Percentiles rank a stretch among this genome's conserved stretches.
Evolutionary conservation across 2,113 vertebrate species (phyloP).

Genomic region (Azemiops feae): DNA sequence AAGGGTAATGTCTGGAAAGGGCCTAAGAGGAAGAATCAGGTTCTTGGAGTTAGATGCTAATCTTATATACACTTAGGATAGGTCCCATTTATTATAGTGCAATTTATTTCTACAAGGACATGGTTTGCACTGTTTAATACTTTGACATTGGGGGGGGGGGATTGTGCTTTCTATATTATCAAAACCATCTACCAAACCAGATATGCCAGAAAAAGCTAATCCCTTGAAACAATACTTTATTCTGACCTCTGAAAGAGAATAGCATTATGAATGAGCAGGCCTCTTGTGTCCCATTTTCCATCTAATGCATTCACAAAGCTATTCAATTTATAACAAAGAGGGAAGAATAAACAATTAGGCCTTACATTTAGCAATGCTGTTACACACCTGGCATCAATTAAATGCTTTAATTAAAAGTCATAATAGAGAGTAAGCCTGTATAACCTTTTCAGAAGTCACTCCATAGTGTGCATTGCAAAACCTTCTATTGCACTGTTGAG

Average conservation of each 20-base stretch:
- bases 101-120: background rate
- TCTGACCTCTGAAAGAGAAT: constrained; percentile 55
- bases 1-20: background rate
- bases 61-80: background rate
- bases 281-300: constrained; percentile 65
- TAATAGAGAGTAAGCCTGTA: constrained; percentile 48
- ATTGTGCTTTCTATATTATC: background rate
- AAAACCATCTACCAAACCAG: constrained; percentile 30
- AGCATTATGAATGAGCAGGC: constrained; percentile 35
- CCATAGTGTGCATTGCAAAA: constrained; percentile 34
- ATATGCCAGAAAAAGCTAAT: constrained; percentile 47
- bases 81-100: background rate
- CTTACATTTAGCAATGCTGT: constrained; percentile 59
- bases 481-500: constrained; percentile 42
- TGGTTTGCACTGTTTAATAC: background rate
- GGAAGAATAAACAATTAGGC: constrained; percentile 70
- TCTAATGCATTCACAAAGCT: constrained; percentile 59
- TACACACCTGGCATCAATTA: constrained; percentile 68
- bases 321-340: constrained; percentile 66
- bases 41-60: background rate
- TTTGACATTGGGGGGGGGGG: background rate
- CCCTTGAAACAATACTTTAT: constrained; percentile 53
- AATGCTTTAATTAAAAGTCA: constrained; percentile 67
- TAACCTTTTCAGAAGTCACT: constrained; percentile 50
- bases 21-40: background rate